These are phyloP conservation scores for Trichomalopsis sarcophagae DNA, from an alignment of 1,140 invertebrate species.

Conservation along the genomic window DNA sequence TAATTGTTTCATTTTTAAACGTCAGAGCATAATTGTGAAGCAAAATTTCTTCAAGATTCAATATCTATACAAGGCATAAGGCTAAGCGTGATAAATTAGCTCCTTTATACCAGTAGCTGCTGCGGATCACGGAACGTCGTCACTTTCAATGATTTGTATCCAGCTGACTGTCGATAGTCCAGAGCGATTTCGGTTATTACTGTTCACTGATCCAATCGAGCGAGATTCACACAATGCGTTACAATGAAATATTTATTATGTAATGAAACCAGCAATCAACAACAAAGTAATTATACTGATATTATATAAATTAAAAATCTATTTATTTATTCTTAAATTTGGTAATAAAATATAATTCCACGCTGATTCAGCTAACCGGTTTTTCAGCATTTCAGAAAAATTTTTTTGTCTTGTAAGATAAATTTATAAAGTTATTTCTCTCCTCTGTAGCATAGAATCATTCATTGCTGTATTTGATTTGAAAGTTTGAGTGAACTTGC, in stretches of 20 bases:
- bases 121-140: background rate
- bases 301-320: slow-evolving; percentile 24
- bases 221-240: slow-evolving; percentile 14
- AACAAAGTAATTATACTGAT: background rate
- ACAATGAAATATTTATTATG: slow-evolving; percentile 23
- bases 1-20: slow-evolving; percentile 6
- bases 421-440: too few species aligned
- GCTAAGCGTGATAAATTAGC: background rate
- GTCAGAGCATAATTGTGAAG: background rate
- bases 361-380: too few species aligned
- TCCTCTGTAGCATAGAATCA: too few species aligned
- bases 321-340: background rate
- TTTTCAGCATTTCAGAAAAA: too few species aligned
- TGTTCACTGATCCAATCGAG: slow-evolving; percentile 10
- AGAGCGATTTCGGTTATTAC: slow-evolving; percentile 26
- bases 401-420: too few species aligned
- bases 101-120: background rate
- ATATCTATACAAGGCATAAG: background rate
- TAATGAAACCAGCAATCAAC: background rate
- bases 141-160: background rate
- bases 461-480: too few species aligned
- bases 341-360: background rate
- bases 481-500: too few species aligned
- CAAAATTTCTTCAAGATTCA: too few species aligned
- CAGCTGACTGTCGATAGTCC: background rate